Evolutionary conservation across 1,140 invertebrate species (phyloP), one percentile per base, ranked within the genome.

Genomic region (Chelonus insularis): DNA sequence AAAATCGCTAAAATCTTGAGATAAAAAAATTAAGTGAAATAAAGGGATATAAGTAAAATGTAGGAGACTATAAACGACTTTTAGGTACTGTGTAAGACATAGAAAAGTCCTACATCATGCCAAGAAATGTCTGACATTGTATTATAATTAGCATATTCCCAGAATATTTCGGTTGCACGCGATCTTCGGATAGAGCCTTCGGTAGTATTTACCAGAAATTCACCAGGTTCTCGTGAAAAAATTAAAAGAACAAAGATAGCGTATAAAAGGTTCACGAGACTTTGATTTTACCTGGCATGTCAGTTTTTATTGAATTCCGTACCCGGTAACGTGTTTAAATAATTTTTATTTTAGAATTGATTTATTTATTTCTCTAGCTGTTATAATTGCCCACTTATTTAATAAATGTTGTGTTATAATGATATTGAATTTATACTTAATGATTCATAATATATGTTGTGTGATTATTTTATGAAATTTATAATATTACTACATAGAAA

Each of bases 131-230:
- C 65, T 69, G 34, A 37, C 32, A 18, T 41, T 68, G 66, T 69
- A 60, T 64, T 61, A 62, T 67, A 71, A 73, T 73, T 69, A 73
- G 68, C 68, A 71, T 72, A 73, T 73, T 72, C 68, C 57, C 51
- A 62, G 66, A 70, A 72, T 70, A 73, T 72, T 72, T 72, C 52
- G 67, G 56, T 43, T 20, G 62, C 72, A 73, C 72, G 72, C 72
- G 69, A 73, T 73, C 32, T 9, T 8, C 4, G 37, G 18, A 55
- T 29, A 55, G 18, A 16, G 2, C 12, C 7, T 14, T 8, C 8
- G 16, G 14, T 14, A 43, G 16, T 43, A 18, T 16, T 43, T 16
- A 43, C 41, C 8, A 43, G 7, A 43, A 7, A 39, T 14, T 39
- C 4, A 16, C n/a, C 3, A 16, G 41, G 16, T 43, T 43, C 41